Conservation (phyloP, 2,888 invertebrate genomes). For the Papilio elwesi region DNA sequence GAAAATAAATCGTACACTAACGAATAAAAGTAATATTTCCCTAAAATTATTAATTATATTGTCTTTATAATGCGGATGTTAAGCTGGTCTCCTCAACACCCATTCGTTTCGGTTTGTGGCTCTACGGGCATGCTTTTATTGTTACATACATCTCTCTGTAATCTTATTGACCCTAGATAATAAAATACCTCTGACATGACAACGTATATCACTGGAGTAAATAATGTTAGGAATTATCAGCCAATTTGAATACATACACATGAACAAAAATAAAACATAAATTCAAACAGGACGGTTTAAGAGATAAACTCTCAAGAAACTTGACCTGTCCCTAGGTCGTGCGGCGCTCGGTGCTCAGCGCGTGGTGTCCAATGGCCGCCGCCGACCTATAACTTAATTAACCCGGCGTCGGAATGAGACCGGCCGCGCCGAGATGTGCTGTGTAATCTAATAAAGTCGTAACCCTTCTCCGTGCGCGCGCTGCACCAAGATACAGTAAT, state of each 20-base stretch:
- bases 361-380: constrained; percentile 15
- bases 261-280: not conserved
- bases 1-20: fast-evolving
- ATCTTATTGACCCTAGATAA: not conserved
- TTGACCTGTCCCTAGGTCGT: not conserved
- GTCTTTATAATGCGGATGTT: constrained; percentile 61
- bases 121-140: constrained; percentile 1
- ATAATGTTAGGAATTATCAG: not conserved
- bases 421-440: constrained; percentile 26
- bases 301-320: not conserved
- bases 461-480: constrained; percentile 57
- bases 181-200: not conserved
- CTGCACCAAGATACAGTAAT: constrained; percentile 55
- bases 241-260: not conserved
- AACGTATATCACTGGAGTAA: not conserved
- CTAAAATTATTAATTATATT: constrained; percentile 50
- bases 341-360: not conserved
- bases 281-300: constrained; percentile 1
- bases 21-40: constrained; percentile 23
- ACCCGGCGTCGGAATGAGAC: not conserved
- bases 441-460: constrained; percentile 60
- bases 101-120: not conserved
- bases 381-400: constrained; percentile 39
- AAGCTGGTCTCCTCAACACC: constrained; percentile 35
- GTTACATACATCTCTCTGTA: constrained; percentile 15